Conservation (phyloP, 1,140 invertebrate genomes). For the Caenorhabditis latens region DNA sequence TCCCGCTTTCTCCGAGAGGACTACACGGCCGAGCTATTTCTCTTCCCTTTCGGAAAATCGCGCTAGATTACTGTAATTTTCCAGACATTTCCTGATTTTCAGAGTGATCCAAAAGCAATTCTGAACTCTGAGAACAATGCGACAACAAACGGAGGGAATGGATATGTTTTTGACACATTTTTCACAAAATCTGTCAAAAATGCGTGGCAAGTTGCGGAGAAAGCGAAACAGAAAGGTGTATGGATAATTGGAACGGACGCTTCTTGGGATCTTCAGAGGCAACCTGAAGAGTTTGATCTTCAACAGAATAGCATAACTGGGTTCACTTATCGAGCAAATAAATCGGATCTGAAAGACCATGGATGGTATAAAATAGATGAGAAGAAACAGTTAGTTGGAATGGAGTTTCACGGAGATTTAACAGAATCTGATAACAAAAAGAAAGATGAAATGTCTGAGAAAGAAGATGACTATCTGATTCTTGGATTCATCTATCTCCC, state of each 20-base stretch:
- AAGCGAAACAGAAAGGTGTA: not conserved
- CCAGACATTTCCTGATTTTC: not conserved
- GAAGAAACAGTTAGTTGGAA: not conserved
- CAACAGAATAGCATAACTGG: not conserved
- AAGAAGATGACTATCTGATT: not conserved
- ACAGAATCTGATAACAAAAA: not conserved
- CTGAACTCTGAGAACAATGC: not conserved
- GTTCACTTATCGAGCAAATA: not conserved
- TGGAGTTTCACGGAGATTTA: not conserved
- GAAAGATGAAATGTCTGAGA: not conserved
- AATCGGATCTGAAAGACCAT: not conserved
- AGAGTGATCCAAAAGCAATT: conserved; percentile 11
- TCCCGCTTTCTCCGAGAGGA: too few relatives aligned
- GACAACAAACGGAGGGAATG: not conserved
- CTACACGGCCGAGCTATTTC: too few relatives aligned
- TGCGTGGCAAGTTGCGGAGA: not conserved
- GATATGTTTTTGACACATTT: not conserved
- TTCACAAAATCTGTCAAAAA: conserved; percentile 7
- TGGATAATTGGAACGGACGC: conserved; percentile 20
- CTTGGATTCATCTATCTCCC: conserved; percentile 11
- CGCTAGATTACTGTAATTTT: too few relatives aligned
- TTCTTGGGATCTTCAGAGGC: not conserved
- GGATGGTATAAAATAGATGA: not conserved
- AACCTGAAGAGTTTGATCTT: not conserved
- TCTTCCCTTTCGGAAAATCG: too few relatives aligned